Conservation (phyloP, 2,113 vertebrate genomes). For the Panthera uncia region DNA sequence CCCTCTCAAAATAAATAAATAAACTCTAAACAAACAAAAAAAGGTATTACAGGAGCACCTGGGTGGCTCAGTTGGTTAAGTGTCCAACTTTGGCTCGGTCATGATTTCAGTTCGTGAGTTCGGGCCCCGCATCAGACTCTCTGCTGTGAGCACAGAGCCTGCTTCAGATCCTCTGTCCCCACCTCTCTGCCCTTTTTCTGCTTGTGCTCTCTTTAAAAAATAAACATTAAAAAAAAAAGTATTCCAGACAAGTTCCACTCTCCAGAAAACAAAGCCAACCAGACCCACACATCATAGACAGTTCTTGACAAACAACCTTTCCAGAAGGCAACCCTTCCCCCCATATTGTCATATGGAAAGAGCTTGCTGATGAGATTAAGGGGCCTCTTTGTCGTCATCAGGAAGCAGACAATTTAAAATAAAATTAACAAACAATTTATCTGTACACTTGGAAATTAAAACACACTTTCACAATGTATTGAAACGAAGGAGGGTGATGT, state of each 20-base stretch:
- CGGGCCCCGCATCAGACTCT: no score
- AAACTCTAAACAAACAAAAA: no score
- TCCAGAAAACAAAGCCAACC: conserved; percentile 11
- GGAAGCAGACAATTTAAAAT: conserved; percentile 42
- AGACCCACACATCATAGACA: background rate
- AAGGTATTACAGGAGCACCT: no score
- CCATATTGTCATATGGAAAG: background rate
- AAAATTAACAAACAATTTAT: conserved; percentile 25
- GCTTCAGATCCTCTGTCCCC: no score
- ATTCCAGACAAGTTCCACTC: background rate
- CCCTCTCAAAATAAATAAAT: no score
- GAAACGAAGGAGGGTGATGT: background rate
- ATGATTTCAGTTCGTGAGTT: no score
- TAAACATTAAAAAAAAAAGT: background rate
- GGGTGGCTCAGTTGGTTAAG: no score
- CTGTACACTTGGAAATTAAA: background rate
- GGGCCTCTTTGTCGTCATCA: background rate
- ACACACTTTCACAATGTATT: background rate
- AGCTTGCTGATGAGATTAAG: background rate
- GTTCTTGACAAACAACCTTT: background rate
- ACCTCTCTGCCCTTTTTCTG: no score
- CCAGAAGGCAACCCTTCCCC: background rate
- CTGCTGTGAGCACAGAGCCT: no score
- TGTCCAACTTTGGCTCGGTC: no score
- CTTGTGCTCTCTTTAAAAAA: no score